Base-by-base conservation (phyloP, 2,113 vertebrate genomes). In the Rhinopomastus cyanomelas region DNA sequence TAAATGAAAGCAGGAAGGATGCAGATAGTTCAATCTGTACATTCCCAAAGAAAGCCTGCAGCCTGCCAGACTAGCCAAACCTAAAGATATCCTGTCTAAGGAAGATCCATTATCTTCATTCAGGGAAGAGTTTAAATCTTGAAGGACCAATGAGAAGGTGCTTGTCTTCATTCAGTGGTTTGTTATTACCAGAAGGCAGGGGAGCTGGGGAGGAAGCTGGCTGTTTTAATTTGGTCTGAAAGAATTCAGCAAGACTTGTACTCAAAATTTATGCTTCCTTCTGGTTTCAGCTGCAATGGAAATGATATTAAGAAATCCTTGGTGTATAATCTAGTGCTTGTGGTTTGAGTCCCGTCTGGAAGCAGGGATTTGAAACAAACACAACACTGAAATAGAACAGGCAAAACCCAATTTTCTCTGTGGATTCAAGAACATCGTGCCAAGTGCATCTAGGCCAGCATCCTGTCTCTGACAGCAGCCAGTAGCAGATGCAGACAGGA, bases 221-320 rank as follows among this genome's bases (percentile, higher is more conserved):
- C 72, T 90, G 73, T 91, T 93, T 96, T 89, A 91, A 89, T 85
- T 72, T 78, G 65, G 57, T 57, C 73, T 94, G 89, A 93, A 89
- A 91, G 57, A 92, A 89, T 91, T 84, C 85, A 86, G 55, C 25
- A 83, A 92, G 61, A 83, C 27, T 65, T 75, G 51, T 74, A 36
- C 49, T 81, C 1, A 0, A 91, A 85, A 95, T 88, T 64, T 91
- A 88, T 88, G 46, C 51, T 79, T 90, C 85, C 62, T 88, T 83
- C 72, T 90, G 39, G 34, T 73, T 84, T 86, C 83, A 86, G 55
- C 62, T 90, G 51, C 46, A 51, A 88, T 84, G 69, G 92, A 95
- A 95, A 94, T 81, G 7, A 86, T 72, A 88, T 91, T 84, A 88
- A 89, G 88, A 84, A 95, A 71, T 88, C 94, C 85, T 89, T 85